Conservation (phyloP, 2,888 invertebrate genomes). For the Phyllotreta striolata region DNA sequence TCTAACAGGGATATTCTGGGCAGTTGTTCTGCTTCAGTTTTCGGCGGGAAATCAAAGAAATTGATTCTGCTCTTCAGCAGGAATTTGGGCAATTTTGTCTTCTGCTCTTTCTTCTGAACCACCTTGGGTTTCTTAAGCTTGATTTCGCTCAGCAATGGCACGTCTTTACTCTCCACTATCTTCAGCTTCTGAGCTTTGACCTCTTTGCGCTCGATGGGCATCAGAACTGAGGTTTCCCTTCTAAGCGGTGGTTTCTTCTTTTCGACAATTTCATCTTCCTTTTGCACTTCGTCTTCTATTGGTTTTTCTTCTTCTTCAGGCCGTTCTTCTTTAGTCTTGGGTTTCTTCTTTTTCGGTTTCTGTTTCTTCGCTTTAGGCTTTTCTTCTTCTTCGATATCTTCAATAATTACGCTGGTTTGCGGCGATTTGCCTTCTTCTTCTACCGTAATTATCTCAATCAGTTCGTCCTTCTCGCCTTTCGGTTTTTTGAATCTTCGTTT, state of each 20-base stretch:
- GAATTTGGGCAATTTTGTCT: conserved; percentile 68
- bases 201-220: conserved; percentile 63
- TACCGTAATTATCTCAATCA: conserved; percentile 62
- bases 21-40: conserved; percentile 52
- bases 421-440: conserved; percentile 62
- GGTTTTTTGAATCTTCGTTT: conserved; percentile 52
- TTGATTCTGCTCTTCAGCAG: conserved; percentile 76
- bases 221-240: conserved; percentile 51
- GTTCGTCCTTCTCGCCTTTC: conserved; percentile 53
- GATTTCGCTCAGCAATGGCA: conserved; percentile 66
- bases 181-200: conserved; percentile 69
- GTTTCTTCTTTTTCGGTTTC: conserved; percentile 47
- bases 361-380: conserved; percentile 34
- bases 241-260: conserved; percentile 44
- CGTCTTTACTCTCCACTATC: conserved; percentile 65
- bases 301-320: conserved; percentile 32
- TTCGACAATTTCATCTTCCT: conserved; percentile 46
- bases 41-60: conserved; percentile 62
- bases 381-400: conserved; percentile 43
- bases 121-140: conserved; percentile 66
- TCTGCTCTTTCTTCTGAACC: conserved; percentile 52
- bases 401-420: conserved; percentile 58
- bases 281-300: conserved; percentile 25
- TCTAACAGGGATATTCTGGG: conserved; percentile 56
- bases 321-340: conserved; percentile 50